Conservation (phyloP, 2,888 invertebrate species). For the Graphium colonna region DNA sequence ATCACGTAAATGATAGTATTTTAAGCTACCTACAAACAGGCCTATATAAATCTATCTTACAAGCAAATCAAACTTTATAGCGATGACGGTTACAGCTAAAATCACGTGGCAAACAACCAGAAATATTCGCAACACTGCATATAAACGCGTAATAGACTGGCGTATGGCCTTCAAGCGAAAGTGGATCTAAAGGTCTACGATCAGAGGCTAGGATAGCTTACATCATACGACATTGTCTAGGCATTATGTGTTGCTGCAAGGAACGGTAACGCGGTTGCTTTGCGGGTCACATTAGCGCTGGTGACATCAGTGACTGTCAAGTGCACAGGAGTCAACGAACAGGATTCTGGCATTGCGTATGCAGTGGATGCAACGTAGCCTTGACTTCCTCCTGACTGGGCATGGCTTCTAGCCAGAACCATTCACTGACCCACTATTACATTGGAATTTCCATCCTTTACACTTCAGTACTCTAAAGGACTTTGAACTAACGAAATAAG, state of each 20-base stretch:
- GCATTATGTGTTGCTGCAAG: constrained; percentile 65
- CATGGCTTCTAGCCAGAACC: constrained; percentile 64
- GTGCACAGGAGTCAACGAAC: constrained; percentile 72
- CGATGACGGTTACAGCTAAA: constrained; percentile 40
- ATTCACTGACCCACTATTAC: constrained; percentile 64
- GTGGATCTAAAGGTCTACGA: constrained; percentile 52
- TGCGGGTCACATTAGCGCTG: constrained; percentile 72
- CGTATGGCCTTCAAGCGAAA: constrained; percentile 55
- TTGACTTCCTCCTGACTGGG: constrained; percentile 60
- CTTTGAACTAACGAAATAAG: not conserved
- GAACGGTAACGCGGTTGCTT: constrained; percentile 73
- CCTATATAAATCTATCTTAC: constrained; percentile 31
- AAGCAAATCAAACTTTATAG: constrained; percentile 37
- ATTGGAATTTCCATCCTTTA: constrained; percentile 43
- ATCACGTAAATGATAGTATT: constrained; percentile 69
- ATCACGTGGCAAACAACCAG: constrained; percentile 28
- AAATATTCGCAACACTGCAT: constrained; percentile 39
- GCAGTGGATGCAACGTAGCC: constrained; percentile 61
- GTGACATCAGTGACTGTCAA: constrained; percentile 74
- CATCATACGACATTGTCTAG: constrained; percentile 55
- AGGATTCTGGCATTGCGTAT: constrained; percentile 70
- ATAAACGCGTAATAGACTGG: constrained; percentile 45
- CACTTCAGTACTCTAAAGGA: not conserved
- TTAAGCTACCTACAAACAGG: constrained; percentile 38
- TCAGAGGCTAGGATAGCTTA: constrained; percentile 54